Percentiles rank a stretch among this genome's conserved stretches.
Evolutionary conservation across 2,797 vertebrate genomes (phyloP).

Genomic region (Pelodytes ibericus): DNA sequence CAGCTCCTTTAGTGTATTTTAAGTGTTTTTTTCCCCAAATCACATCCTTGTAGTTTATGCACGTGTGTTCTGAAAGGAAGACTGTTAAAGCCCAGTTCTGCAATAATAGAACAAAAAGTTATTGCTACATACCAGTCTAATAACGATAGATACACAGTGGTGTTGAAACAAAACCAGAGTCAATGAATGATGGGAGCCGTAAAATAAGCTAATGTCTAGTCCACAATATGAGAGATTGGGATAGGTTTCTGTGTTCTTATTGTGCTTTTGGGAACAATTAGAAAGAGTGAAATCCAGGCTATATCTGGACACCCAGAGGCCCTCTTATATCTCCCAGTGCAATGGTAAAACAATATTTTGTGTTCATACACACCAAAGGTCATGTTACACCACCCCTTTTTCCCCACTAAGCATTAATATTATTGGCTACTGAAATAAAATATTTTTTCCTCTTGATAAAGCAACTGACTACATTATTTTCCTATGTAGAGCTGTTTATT

Average conservation of each 20-base stretch:
- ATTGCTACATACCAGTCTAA: not conserved
- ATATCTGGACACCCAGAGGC: slow-evolving; percentile 8
- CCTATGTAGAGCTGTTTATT: too few relatives aligned
- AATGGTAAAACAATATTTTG: slow-evolving; percentile 17
- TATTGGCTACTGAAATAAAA: not conserved
- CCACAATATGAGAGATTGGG: not conserved
- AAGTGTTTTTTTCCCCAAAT: slow-evolving; percentile 30
- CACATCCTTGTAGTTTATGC: slow-evolving; percentile 20
- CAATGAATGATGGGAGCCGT: not conserved
- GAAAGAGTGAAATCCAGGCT: slow-evolving; percentile 5
- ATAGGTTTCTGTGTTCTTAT: slow-evolving; percentile 30
- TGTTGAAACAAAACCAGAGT: slow-evolving; percentile 5
- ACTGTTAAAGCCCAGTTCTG: slow-evolving; percentile 11
- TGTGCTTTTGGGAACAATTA: slow-evolving; percentile 30
- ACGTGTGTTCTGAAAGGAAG: slow-evolving; percentile 8
- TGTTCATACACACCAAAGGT: not conserved
- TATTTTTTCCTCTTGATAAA: not conserved
- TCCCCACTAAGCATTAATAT: not conserved
- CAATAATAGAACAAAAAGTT: slow-evolving; percentile 15
- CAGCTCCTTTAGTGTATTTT: slow-evolving; percentile 13
- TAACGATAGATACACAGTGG: not conserved
- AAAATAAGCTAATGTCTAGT: slow-evolving; percentile 20
- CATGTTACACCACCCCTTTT: not conserved
- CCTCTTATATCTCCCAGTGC: slow-evolving; percentile 4
- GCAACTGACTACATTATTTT: not conserved